phyloP scores from a whole-genome alignment of 2,888 invertebrate species.

The Frankliniella intonsa region DNA sequence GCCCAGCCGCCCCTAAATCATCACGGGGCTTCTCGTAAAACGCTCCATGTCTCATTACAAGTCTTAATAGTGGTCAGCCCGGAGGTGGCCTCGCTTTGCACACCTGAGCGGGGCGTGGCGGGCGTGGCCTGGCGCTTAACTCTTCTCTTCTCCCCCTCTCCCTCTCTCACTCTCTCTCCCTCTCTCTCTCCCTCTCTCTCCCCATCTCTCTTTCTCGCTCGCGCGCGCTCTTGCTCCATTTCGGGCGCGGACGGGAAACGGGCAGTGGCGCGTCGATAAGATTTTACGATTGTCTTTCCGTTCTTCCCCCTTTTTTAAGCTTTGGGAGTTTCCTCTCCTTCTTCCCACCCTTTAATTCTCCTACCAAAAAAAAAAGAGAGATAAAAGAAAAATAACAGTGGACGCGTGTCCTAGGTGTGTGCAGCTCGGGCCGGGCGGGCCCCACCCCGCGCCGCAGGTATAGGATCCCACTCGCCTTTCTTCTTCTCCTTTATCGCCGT shows the following conservation, averaged over 20 bases:
- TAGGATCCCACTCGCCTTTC: conserved; percentile 17
- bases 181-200: neutral
- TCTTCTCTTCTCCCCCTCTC: neutral
- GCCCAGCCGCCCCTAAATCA: conserved; percentile 18
- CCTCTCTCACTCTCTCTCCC: neutral
- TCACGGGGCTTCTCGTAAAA: conserved; percentile 13
- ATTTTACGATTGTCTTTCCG: too few species aligned
- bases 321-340: conserved; percentile 11
- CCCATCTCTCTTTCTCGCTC: conserved; percentile 13
- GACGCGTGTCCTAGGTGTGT: too few species aligned
- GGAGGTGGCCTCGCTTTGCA: neutral
- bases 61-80: conserved; percentile 1
- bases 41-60: conserved; percentile 26
- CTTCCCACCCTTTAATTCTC: conserved; percentile 31
- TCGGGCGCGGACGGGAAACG: neutral
- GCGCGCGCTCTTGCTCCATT: conserved; percentile 7
- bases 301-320: too few species aligned
- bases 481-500: conserved; percentile 32
- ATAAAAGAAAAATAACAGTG: too few species aligned
- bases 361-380: neutral
- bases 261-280: too few species aligned
- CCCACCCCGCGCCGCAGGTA: too few species aligned
- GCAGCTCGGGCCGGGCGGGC: too few species aligned
- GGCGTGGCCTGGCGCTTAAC: neutral
- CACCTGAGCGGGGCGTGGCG: conserved; percentile 3